phyloP scores from a whole-genome alignment of 2,888 invertebrate genomes.

The Ichneumoninae sp. region DNA sequence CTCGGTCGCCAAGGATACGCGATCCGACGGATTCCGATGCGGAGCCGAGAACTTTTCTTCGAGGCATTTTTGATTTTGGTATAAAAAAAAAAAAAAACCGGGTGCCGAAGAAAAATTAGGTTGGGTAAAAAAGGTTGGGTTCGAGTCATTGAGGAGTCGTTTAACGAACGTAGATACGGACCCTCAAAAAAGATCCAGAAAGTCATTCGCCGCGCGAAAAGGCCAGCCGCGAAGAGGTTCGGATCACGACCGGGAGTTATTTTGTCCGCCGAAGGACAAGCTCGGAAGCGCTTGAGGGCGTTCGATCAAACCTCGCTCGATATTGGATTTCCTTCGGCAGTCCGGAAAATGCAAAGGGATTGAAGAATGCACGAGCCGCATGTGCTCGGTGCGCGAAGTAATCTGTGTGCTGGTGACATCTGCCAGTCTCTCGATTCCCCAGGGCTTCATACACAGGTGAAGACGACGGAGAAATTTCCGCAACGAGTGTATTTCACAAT shows the following conservation, averaged over 20 bases:
- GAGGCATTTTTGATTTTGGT: not conserved
- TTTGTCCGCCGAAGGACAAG: constrained; percentile 7
- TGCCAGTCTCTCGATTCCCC: constrained; percentile 38
- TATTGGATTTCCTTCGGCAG: constrained; percentile 63
- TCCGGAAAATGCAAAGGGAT: constrained; percentile 55
- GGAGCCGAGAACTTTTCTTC: not conserved
- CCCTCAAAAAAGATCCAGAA: not conserved
- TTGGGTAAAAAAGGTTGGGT: not conserved
- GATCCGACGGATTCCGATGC: not conserved
- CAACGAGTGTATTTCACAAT: constrained; percentile 30
- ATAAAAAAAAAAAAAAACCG: not conserved
- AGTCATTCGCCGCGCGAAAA: not conserved
- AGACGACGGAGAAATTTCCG: constrained; percentile 28
- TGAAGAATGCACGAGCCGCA: constrained; percentile 54
- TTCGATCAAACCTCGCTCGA: constrained; percentile 58
- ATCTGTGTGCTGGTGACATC: constrained; percentile 70
- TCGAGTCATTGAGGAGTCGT: not conserved
- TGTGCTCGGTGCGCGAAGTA: constrained; percentile 59
- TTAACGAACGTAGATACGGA: not conserved
- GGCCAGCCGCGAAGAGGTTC: not conserved
- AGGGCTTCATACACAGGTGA: constrained; percentile 22
- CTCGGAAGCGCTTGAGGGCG: constrained; percentile 16
- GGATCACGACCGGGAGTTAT: not conserved
- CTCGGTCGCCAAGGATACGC: not conserved
- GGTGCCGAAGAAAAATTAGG: not conserved